Base-by-base conservation (phyloP, 2,113 vertebrate genomes). In the Psettodes erumei region DNA sequence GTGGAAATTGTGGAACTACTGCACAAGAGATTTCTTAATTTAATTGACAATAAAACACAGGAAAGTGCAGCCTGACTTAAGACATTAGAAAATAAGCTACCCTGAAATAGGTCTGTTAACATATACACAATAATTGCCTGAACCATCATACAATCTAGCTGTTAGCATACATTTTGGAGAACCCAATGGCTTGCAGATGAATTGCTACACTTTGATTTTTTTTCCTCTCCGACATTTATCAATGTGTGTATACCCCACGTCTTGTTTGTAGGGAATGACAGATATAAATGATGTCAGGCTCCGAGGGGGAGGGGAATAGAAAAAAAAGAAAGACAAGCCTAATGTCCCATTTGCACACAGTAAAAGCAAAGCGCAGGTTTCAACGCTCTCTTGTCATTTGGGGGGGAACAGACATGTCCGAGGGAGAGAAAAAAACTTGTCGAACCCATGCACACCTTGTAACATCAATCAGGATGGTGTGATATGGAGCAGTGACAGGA, bases 281-380 rank as follows among this genome's bases (percentile, higher is more conserved):
- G 90, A 91, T 94, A 93, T 93, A 92, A 95, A 94, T 93, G 91
- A 93, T 94, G 91, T 92, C 88, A 92, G 90, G 79, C 88, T 90
- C 73, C 42, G 79, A 70, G 88, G 88, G 80, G 89, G 84, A 82
- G 80, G 85, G 85, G 86, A 74, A 67, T 43, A 74, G 79, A 48
- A 11, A 11, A 77, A 67, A 82, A 67, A 71, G 85, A 88, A 82
- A 90, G 88, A 89, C 83, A 85, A 90, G 88, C 87, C 86, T 91
- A 89, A 90, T 90, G 88, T 90, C 84, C 87, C 89, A 86, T 91
- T 93, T 91, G 89, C 88, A 82, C 84, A 87, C 81, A 83, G 90
- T 88, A 77, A 87, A 90, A 87, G 61, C 84, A 86, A 68, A 75
- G 81, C 79, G 79, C 81, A 82, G 74, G 80, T 88, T 79, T 66